A percentile compares a stretch with the other conserved stretches of the same genome.
Conservation (phyloP, 2,113 vertebrate genomes). For the Seriola rivoliana region DNA sequence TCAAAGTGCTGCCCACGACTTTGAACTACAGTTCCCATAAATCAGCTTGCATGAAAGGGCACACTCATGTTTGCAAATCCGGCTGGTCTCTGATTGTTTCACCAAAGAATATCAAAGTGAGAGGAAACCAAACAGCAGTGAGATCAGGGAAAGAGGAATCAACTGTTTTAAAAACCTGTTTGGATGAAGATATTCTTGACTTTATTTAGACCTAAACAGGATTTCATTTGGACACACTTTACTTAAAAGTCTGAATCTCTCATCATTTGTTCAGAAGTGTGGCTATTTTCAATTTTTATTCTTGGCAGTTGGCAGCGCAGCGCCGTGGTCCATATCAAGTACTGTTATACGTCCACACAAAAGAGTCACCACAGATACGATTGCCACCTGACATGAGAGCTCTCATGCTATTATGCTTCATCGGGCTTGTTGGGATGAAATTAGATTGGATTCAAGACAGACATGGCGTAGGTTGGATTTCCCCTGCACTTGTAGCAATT, state of each 20-base stretch:
- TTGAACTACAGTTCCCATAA: neutral
- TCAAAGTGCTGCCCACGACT: neutral
- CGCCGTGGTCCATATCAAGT: slow-evolving; percentile 4
- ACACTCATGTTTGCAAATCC: neutral
- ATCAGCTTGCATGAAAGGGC: neutral
- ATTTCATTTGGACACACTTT: neutral
- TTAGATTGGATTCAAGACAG: slow-evolving; percentile 64
- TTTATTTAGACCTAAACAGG: neutral
- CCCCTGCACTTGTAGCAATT: slow-evolving; percentile 60
- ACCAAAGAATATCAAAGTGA: neutral
- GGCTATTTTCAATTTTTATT: slow-evolving; percentile 2
- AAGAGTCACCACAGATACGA: slow-evolving; percentile 1
- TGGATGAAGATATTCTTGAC: slow-evolving; percentile 1
- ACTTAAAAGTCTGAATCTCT: slow-evolving; percentile 1
- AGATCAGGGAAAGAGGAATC: neutral
- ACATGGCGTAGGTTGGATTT: slow-evolving; percentile 52
- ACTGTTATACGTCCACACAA: slow-evolving; percentile 8
- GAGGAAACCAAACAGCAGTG: neutral
- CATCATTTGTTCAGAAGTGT: neutral
- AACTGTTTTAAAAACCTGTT: neutral
- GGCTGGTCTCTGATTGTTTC: neutral
- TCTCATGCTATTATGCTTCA: slow-evolving; percentile 38
- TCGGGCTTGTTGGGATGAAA: slow-evolving; percentile 53
- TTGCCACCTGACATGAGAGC: slow-evolving; percentile 54
- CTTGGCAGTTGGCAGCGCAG: neutral